Conservation (phyloP, 2,888 invertebrate genomes). For the Eupithecia abbreviata region DNA sequence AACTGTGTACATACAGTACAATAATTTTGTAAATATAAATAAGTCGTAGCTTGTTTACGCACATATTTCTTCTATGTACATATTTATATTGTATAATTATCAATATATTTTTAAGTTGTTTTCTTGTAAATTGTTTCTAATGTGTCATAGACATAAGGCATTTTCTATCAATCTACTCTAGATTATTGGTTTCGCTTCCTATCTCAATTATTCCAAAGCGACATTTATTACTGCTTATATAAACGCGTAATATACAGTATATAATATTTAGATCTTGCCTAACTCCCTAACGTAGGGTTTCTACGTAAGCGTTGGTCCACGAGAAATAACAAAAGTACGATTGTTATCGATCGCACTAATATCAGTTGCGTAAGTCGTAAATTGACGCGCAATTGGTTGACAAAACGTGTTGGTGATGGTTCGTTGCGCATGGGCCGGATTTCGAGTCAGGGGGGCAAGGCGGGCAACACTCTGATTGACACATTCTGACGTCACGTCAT, state of each 20-base stretch:
- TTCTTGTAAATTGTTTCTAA: no score
- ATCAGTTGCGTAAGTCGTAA: constrained; percentile 65
- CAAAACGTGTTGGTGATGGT: constrained; percentile 50
- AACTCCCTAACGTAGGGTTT: not conserved
- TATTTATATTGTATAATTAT: no score
- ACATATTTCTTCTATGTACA: not conserved
- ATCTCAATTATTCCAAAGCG: not conserved
- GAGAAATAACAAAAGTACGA: constrained; percentile 2
- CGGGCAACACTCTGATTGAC: constrained; percentile 3
- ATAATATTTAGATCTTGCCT: constrained; percentile 15
- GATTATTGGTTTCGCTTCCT: not conserved
- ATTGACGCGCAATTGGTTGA: constrained; percentile 68
- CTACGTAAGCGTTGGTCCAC: constrained; percentile 10
- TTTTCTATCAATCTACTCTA: not conserved
- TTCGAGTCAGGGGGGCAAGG: constrained; percentile 3
- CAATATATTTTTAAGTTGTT: no score
- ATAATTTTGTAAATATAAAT: not conserved
- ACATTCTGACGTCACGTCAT: constrained; percentile 5
- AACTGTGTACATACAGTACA: not conserved
- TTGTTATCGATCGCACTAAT: constrained; percentile 41
- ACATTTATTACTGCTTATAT: not conserved
- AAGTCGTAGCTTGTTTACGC: not conserved
- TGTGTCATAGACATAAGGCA: no score
- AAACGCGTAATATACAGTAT: not conserved
- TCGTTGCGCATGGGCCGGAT: constrained; percentile 18